Base-by-base conservation (phyloP, 2,888 invertebrate species). In the Meganola albula region DNA sequence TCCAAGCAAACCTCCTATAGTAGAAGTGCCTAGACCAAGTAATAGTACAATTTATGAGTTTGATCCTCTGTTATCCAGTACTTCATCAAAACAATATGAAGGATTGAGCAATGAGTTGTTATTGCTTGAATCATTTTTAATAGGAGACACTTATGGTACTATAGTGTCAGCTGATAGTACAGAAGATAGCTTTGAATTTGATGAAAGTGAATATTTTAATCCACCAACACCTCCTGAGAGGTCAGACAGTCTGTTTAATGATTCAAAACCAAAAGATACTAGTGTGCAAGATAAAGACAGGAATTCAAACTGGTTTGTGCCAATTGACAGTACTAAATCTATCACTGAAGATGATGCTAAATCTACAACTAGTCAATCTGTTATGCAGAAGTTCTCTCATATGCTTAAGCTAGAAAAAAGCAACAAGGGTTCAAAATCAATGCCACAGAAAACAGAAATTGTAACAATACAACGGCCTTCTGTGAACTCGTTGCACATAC, bases 11-110 rank as follows among this genome's bases (percentile, higher is more conserved):
- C 7, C 26, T 4, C 1, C 10, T 12, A 8, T 26, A 13, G 20
- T 25, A 11, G 34, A 38, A 7, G 5, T 31, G 26, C 40, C 37
- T 52, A 64, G 74, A 23, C 50, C 74, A 1, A 86, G 88, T 31
- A 79, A 88, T 49, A 91, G 91, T 58, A 87, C 92, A n/a, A 89
- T 93, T 27, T 85, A 89, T 63, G 92, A 92, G 68, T 93, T 93
- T 75, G 93, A 93, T 74, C 93, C 92, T 1, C 68, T 90, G 12
- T 75, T 75, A 30, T 34, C 59, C 2, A 58, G 57, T 28, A 49
- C 43, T 12, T 42, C 59, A 5, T 34, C 63, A 10, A 44, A 59
- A 20, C 74, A 60, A 32, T 82, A 71, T 59, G 72, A 74, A 5
- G 84, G 83, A 11, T 47, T 89, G 40, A 90, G 89, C 40, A 91